These are phyloP conservation scores for Phalacrocorax carbo DNA, from an alignment of 2,113 vertebrate genomes.

Conservation along the genomic window DNA sequence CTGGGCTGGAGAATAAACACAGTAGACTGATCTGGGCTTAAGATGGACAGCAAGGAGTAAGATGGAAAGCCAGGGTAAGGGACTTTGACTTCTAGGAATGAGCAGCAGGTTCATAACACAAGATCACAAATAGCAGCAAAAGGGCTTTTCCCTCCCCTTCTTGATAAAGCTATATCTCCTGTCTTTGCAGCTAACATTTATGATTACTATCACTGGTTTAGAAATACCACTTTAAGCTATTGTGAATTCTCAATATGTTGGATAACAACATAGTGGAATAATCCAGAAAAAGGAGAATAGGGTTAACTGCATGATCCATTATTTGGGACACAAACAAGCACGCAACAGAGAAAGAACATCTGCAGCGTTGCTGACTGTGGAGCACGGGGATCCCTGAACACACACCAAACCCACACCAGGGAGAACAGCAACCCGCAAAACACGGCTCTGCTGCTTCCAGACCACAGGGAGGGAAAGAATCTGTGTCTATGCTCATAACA, in stretches of 20 bases:
- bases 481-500: background rate
- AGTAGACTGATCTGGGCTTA: background rate
- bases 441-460: background rate
- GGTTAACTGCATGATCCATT: background rate
- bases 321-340: background rate
- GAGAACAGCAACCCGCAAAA: background rate
- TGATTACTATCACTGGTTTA: background rate
- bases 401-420: background rate
- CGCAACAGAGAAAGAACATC: background rate
- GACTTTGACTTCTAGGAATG: background rate
- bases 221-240: background rate
- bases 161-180: background rate
- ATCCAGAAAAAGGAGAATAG: background rate
- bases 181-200: background rate
- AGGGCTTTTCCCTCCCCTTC: background rate
- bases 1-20: background rate
- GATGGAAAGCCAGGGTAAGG: background rate
- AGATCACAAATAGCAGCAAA: background rate
- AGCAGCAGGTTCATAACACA: background rate
- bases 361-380: background rate
- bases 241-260: background rate
- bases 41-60: background rate
- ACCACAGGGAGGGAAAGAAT: background rate
- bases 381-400: background rate
- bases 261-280: background rate